Evolutionary conservation across 2,888 invertebrate genomes (phyloP).

Genomic region (Calliphora vomitoria): DNA sequence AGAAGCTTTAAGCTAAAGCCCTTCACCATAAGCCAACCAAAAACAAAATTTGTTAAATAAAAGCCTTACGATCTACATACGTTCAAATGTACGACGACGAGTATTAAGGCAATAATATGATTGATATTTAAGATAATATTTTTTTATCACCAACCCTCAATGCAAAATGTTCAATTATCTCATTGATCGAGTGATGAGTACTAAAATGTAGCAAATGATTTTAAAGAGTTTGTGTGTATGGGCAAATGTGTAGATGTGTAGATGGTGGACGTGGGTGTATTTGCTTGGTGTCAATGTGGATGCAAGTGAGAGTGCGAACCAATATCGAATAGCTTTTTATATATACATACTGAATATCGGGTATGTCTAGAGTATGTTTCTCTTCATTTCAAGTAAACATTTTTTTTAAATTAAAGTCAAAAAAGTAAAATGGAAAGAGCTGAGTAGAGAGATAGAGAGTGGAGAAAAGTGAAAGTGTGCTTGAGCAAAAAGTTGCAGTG

Average conservation of each 20-base stretch:
- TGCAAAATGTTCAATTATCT: conserved; percentile 18
- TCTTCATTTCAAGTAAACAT: conserved; percentile 24
- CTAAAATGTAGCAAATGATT: conserved; percentile 21
- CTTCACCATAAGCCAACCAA: conserved; percentile 72
- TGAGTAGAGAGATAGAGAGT: conserved; percentile 43
- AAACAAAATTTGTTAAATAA: conserved; percentile 57
- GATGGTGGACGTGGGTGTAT: conserved; percentile 45
- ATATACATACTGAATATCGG: conserved; percentile 38
- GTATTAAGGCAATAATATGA: conserved; percentile 12
- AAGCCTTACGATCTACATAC: conserved; percentile 52
- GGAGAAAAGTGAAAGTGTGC: conserved; percentile 67
- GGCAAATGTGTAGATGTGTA: conserved; percentile 32
- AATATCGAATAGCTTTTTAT: conserved; percentile 42
- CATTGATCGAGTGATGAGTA: neutral
- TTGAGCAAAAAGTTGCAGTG: conserved; percentile 75
- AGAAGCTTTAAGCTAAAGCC: conserved; percentile 66
- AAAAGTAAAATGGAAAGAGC: conserved; percentile 27
- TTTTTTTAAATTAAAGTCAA: conserved; percentile 30
- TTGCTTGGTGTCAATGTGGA: conserved; percentile 40
- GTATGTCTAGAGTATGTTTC: conserved; percentile 39
- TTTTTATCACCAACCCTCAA: neutral
- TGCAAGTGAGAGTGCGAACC: conserved; percentile 51
- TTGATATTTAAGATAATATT: too few relatives aligned
- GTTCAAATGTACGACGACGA: conserved; percentile 38
- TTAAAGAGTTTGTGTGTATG: conserved; percentile 50